Evolutionary conservation across 2,797 vertebrate genomes (phyloP).

Genomic region (Neolamprologus multifasciatus): DNA sequence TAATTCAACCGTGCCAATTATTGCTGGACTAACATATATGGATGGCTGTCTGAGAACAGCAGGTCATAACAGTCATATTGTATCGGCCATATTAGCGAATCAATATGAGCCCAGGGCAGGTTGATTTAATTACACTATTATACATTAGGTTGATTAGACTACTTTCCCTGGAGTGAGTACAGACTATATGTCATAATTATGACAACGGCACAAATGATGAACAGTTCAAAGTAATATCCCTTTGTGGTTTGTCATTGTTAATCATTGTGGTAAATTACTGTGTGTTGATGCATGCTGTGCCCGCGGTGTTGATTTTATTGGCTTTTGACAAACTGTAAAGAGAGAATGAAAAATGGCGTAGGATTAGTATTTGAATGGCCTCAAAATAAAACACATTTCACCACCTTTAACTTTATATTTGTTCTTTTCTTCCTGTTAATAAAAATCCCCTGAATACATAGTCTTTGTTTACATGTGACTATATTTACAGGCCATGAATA

Average conservation of each 20-base stretch:
- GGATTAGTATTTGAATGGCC: not conserved
- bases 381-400: not conserved
- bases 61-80: constrained; percentile 77
- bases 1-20: constrained; percentile 53
- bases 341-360: constrained; percentile 16
- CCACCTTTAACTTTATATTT: not conserved
- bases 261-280: constrained; percentile 46
- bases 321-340: constrained; percentile 34
- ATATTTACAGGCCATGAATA: not conserved
- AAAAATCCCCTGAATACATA: not conserved
- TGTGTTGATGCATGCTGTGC: constrained; percentile 14
- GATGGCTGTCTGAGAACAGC: constrained; percentile 56
- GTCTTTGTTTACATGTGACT: constrained; percentile 46
- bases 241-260: constrained; percentile 53
- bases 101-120: constrained; percentile 81
- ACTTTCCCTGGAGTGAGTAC: constrained; percentile 78
- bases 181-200: constrained; percentile 90
- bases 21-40: constrained; percentile 48
- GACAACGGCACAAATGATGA: constrained; percentile 86
- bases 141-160: constrained; percentile 79
- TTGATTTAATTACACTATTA: constrained; percentile 82
- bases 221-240: constrained; percentile 83
- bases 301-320: constrained; percentile 45
- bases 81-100: constrained; percentile 84
- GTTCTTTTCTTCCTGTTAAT: not conserved